These are phyloP conservation scores for Dendrolimus punctatus DNA, from an alignment of 1,140 invertebrate genomes.

Conservation along the genomic window DNA sequence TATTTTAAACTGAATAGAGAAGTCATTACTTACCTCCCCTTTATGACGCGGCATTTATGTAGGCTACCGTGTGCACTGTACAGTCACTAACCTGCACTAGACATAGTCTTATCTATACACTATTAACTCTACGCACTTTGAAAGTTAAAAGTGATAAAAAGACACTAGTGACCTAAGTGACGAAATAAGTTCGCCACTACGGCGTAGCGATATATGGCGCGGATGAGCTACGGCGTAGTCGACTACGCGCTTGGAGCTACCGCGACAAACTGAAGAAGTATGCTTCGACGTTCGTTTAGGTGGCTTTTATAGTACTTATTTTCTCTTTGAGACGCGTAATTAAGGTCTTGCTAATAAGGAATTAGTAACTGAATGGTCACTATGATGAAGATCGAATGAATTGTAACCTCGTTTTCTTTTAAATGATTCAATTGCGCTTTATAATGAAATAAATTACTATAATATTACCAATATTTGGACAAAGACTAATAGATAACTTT, in stretches of 20 bases:
- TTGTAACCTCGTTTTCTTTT: background rate
- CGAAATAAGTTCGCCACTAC: slow-evolving; percentile 22
- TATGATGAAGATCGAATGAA: background rate
- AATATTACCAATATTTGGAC: too few species aligned
- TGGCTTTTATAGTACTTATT: slow-evolving; percentile 33
- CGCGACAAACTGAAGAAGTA: slow-evolving; percentile 35
- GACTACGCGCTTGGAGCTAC: slow-evolving; percentile 29
- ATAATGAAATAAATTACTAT: background rate
- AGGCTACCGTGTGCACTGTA: slow-evolving; percentile 44
- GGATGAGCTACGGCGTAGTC: slow-evolving; percentile 28
- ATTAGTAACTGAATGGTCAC: slow-evolving; percentile 7
- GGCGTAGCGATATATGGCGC: slow-evolving; percentile 11
- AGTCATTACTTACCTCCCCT: slow-evolving; percentile 43
- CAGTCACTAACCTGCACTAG: slow-evolving; percentile 27
- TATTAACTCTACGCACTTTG: slow-evolving; percentile 10
- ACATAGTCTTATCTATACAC: slow-evolving; percentile 1
- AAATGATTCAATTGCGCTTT: background rate
- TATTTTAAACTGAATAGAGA: slow-evolving; percentile 16
- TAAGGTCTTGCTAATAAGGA: slow-evolving; percentile 16
- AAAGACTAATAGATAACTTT: too few species aligned
- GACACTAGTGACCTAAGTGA: background rate
- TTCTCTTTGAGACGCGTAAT: slow-evolving; percentile 25
- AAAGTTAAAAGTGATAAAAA: slow-evolving; percentile 1
- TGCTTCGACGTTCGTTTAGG: slow-evolving; percentile 20
- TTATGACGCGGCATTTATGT: slow-evolving; percentile 44